Conservation (phyloP, 2,797 vertebrate species). For the Coregonus suidteri region DNA sequence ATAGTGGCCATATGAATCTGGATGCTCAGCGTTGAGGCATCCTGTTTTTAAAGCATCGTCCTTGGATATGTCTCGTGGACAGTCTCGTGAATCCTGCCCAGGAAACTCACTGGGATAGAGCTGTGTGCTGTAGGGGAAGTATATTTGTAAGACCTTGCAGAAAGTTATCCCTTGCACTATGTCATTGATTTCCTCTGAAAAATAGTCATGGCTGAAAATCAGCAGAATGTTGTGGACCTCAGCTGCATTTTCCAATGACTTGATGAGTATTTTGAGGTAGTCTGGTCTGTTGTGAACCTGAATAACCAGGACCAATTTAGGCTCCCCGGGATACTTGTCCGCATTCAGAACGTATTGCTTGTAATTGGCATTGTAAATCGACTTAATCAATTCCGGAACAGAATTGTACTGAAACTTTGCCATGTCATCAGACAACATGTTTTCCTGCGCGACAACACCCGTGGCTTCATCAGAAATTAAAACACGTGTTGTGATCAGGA, state of each 20-base stretch:
- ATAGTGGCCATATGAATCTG: constrained; percentile 80
- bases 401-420: constrained; percentile 59
- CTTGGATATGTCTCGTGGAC: constrained; percentile 72
- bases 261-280: constrained; percentile 74
- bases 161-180: constrained; percentile 76
- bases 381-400: constrained; percentile 52
- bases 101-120: constrained; percentile 81
- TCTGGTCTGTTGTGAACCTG: constrained; percentile 79
- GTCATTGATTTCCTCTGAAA: constrained; percentile 73
- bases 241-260: constrained; percentile 68
- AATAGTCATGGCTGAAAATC: constrained; percentile 80
- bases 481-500: constrained; percentile 59
- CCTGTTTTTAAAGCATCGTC: constrained; percentile 65
- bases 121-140: constrained; percentile 81
- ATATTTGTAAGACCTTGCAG: constrained; percentile 80
- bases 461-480: constrained; percentile 27
- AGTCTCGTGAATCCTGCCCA: constrained; percentile 73
- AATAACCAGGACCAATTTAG: constrained; percentile 74
- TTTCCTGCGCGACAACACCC: neutral
- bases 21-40: constrained; percentile 77
- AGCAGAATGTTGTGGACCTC: constrained; percentile 72
- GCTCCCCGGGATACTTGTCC: constrained; percentile 65
- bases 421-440: constrained; percentile 9
- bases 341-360: constrained; percentile 70
- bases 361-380: constrained; percentile 72